phyloP scores from a whole-genome alignment of 1,140 invertebrate genomes.

The Thaumatotibia leucotreta region DNA sequence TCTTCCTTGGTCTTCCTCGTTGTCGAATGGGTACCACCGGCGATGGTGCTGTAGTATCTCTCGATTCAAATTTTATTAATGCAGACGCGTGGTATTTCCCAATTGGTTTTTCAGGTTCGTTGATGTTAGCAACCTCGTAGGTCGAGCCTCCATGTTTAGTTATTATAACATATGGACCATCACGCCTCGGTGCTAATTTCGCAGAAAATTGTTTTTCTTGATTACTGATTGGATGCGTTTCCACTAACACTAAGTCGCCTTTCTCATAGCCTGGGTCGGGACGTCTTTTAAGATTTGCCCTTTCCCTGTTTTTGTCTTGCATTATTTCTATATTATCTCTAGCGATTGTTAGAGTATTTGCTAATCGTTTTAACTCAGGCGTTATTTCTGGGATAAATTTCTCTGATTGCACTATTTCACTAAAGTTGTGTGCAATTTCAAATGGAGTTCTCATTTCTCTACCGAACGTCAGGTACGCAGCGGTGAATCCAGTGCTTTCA shows the following conservation, averaged over 20 bases:
- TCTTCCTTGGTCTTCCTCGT: no score
- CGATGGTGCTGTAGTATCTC: no score
- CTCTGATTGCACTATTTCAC: conserved; percentile 13
- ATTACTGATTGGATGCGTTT: conserved; percentile 18
- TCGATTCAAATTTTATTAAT: no score
- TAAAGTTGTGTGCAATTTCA: conserved; percentile 15
- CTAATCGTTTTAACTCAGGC: conserved; percentile 13
- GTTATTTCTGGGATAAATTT: conserved; percentile 21
- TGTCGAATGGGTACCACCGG: no score
- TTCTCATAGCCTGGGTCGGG: conserved; percentile 7
- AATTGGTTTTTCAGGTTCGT: not conserved
- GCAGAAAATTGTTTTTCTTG: not conserved
- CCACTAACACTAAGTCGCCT: conserved; percentile 21
- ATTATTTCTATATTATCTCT: conserved; percentile 10
- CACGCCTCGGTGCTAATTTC: conserved; percentile 15
- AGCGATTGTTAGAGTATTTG: not conserved
- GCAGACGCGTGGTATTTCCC: conserved; percentile 10
- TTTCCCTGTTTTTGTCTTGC: conserved; percentile 14
- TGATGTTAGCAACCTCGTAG: not conserved
- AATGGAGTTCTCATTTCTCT: conserved; percentile 24
- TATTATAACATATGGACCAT: conserved; percentile 11
- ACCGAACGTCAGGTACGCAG: conserved; percentile 50
- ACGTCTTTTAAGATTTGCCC: conserved; percentile 12
- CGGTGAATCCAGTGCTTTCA: conserved; percentile 44
- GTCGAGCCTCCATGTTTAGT: not conserved